Conservation (phyloP, 2,888 invertebrate species). For the Syrphus vitripennis region DNA sequence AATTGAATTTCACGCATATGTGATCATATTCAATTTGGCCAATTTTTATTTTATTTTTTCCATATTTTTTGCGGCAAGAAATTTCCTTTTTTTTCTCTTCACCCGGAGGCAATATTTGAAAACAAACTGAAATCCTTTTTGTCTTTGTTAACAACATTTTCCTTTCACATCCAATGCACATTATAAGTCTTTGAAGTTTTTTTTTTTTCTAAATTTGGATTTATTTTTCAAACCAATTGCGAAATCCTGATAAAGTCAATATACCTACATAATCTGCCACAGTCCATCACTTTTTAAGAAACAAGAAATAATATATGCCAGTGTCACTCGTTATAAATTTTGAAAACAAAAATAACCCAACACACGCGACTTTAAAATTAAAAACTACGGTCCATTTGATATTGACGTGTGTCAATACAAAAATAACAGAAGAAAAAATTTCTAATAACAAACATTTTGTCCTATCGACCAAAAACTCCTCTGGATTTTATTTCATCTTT, state of each 20-base stretch:
- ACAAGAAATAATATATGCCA: background rate
- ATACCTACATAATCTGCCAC: constrained; percentile 1
- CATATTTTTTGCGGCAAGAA: constrained; percentile 5
- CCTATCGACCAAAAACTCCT: constrained; percentile 23
- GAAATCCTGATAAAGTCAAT: background rate
- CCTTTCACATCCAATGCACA: background rate
- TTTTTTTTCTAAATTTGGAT: background rate
- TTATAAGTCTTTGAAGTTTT: constrained; percentile 7
- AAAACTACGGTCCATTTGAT: constrained; percentile 51
- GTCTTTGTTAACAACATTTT: background rate
- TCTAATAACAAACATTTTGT: constrained; percentile 47
- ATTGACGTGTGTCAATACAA: constrained; percentile 59
- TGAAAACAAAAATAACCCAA: background rate
- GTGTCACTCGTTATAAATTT: constrained; percentile 44
- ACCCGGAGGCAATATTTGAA: background rate
- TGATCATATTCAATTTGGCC: constrained; percentile 74
- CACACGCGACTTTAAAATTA: constrained; percentile 62
- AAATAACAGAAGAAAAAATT: constrained; percentile 26
- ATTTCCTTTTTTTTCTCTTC: background rate
- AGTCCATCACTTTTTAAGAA: background rate
- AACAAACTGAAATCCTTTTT: constrained; percentile 5
- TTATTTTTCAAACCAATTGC: background rate
- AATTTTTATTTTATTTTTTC: constrained; percentile 61
- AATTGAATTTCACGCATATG: constrained; percentile 74
- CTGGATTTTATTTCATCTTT: background rate